Evolutionary conservation across 1,140 invertebrate species (phyloP).

Genomic region (Elymnias hypermnestra): DNA sequence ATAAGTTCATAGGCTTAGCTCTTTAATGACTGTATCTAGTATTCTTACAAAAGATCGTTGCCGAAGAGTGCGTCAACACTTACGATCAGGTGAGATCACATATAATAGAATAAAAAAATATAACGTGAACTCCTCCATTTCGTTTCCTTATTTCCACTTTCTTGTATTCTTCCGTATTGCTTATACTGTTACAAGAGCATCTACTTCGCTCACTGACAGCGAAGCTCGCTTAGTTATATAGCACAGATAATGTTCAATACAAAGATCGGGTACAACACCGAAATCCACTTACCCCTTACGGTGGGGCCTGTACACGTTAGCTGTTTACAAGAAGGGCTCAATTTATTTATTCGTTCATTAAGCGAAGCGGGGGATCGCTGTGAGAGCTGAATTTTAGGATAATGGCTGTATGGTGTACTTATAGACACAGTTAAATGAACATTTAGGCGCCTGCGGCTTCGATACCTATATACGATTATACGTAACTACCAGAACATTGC

Average conservation of each 20-base stretch:
- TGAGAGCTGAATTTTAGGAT: conserved; percentile 67
- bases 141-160: background rate
- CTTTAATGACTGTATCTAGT: no score
- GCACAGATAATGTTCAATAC: conserved; percentile 44
- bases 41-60: no score
- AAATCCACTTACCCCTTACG: conserved; percentile 73
- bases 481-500: background rate
- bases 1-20: no score
- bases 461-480: conserved; percentile 6
- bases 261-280: conserved; percentile 64
- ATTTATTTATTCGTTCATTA: conserved; percentile 75
- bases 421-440: conserved; percentile 39
- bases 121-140: background rate
- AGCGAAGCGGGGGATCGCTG: conserved; percentile 58
- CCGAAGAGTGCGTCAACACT: no score
- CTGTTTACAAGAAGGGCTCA: conserved; percentile 70
- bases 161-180: conserved; percentile 14
- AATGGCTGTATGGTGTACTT: conserved; percentile 54
- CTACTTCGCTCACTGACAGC: conserved; percentile 19
- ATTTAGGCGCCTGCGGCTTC: conserved; percentile 36
- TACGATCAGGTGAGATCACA: no score
- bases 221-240: conserved; percentile 23
- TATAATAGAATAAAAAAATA: no score
- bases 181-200: conserved; percentile 3
- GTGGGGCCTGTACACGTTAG: conserved; percentile 51